Conservation (phyloP, 2,888 invertebrate genomes). For the Caenorhabditis becei region DNA sequence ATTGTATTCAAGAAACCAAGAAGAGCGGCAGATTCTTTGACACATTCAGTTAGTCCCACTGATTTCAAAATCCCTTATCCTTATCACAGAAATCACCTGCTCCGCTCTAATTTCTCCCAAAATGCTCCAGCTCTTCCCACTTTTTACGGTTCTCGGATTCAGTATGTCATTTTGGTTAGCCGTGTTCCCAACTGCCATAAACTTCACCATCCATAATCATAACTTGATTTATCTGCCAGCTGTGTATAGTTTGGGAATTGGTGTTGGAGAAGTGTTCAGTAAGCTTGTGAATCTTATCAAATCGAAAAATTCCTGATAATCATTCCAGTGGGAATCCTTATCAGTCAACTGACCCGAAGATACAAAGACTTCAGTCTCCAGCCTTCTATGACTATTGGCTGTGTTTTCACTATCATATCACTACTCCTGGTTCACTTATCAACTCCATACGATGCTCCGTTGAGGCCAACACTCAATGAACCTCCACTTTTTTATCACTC, state of each 20-base stretch:
- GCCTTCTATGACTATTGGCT: constrained; percentile 67
- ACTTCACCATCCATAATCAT: constrained; percentile 63
- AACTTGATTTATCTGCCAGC: constrained; percentile 61
- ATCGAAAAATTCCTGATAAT: background rate
- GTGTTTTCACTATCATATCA: constrained; percentile 17
- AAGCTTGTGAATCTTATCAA: constrained; percentile 15
- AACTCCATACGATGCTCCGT: constrained; percentile 64
- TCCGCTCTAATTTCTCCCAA: constrained; percentile 35
- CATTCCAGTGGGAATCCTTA: constrained; percentile 68
- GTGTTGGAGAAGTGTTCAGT: constrained; percentile 69
- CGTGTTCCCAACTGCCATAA: constrained; percentile 68
- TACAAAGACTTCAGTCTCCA: constrained; percentile 66
- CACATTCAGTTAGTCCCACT: constrained; percentile 33
- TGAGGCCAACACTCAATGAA: constrained; percentile 52
- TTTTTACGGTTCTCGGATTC: constrained; percentile 61
- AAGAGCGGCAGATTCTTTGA: constrained; percentile 31
- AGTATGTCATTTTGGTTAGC: constrained; percentile 67
- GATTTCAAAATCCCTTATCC: too few species aligned
- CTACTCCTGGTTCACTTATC: constrained; percentile 53
- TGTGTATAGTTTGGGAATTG: constrained; percentile 62
- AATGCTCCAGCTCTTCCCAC: constrained; percentile 57
- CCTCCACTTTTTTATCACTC: constrained; percentile 53
- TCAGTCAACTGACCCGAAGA: constrained; percentile 60
- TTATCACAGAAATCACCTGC: constrained; percentile 35
- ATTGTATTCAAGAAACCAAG: constrained; percentile 61